Base-by-base conservation (phyloP, 2,113 vertebrate species). In the Apodemus sylvaticus region DNA sequence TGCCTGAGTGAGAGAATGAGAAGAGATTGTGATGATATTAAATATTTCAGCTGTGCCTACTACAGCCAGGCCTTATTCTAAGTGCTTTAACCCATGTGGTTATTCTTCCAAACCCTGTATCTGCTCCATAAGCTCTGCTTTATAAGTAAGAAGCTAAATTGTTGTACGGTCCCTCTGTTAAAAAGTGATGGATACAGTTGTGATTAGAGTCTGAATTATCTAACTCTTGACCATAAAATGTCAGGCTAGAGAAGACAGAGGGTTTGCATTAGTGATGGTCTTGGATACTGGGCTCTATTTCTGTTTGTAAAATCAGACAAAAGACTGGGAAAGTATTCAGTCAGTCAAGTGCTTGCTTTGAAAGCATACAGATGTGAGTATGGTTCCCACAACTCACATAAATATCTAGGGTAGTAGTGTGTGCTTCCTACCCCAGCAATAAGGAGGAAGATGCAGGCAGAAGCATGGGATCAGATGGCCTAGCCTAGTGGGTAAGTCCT, bases 291-390 rank as follows among this genome's bases (percentile, higher is more conserved):
- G 34, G 39, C 12, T 87, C 20, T 55, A 16, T 88, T 85, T 86
- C 36, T 55, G 10, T 60, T 95, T 89, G 94, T 91, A 95, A 94
- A 94, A 71, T 91, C 81, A 79, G 71, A 13, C 39, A 10, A 60
- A 12, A 13, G 66, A 55, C 60, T 64, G 39, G 26, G 26, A 86
- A 26, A 64, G 9, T 12, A 60, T 26, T 85, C 82, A 45, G 60
- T 45, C n/a, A 45, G n/a, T 64, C 42, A 31, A 62, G 3, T 16
- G 17, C n/a, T 82, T 64, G n/a, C 24, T 24, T 42, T 14, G 22
- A 12, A 64, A 48, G 60, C 82, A 45, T 66, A 62, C 10, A 4
- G 39, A 64, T 29, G 29, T 64, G 82, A 45, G 60, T 10, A 45
- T 2, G 26, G 29, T 64, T 31, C 60, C 39, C 39, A 86, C 34